A percentile compares a stretch with the other conserved stretches of the same genome.
phyloP scores from a whole-genome alignment of 2,888 invertebrate genomes.

The Troides helena region DNA sequence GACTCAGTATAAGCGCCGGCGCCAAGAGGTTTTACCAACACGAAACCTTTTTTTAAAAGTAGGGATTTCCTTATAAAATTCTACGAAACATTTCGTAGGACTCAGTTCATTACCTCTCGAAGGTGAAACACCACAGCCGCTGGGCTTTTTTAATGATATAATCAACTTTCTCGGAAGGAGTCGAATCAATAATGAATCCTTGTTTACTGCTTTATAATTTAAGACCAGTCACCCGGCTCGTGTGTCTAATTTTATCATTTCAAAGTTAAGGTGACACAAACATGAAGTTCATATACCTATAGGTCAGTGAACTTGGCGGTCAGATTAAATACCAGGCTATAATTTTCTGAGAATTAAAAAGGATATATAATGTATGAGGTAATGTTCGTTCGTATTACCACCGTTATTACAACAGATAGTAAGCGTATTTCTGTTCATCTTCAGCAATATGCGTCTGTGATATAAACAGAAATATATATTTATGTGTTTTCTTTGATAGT shows the following conservation, averaged over 20 bases:
- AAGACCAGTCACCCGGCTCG: neutral
- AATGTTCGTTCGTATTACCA: neutral
- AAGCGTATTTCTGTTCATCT: neutral
- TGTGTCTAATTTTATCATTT: neutral
- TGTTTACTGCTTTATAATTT: neutral
- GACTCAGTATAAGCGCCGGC: slow-evolving; percentile 12
- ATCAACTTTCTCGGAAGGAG: slow-evolving; percentile 4
- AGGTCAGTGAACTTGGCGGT: no score
- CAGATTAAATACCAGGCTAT: no score
- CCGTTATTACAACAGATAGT: neutral
- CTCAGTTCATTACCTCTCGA: neutral
- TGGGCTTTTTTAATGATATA: slow-evolving; percentile 1
- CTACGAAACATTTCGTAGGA: neutral
- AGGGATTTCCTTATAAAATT: slow-evolving; percentile 4
- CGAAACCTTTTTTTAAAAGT: slow-evolving; percentile 25
- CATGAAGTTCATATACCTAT: neutral
- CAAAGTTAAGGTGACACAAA: neutral
- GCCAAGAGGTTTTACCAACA: slow-evolving; percentile 9
- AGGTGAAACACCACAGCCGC: slow-evolving; percentile 3
- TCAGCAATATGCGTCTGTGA: neutral
- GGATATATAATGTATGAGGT: no score
- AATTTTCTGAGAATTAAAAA: no score
- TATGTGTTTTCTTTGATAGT: neutral
- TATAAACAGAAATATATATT: neutral
- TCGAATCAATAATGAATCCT: neutral